Evolutionary conservation across 1,140 invertebrate genomes (phyloP).

Genomic region (Mya arenaria): DNA sequence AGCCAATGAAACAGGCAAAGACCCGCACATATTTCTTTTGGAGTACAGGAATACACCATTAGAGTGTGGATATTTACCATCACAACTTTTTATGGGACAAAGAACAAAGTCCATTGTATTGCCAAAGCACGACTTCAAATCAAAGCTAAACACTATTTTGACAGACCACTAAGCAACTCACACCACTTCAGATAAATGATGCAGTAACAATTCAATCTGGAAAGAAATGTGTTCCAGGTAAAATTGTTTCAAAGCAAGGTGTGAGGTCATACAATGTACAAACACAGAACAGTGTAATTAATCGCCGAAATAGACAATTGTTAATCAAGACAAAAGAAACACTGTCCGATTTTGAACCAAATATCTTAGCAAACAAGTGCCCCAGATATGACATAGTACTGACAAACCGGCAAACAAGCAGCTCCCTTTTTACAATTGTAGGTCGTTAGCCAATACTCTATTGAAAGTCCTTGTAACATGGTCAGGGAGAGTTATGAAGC

Average conservation of each 20-base stretch:
- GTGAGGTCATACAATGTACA: conserved; percentile 7
- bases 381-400: not conserved
- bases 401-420: no score
- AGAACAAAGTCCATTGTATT: not conserved
- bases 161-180: not conserved
- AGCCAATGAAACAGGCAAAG: not conserved
- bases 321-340: not conserved
- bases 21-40: not conserved
- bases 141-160: no score
- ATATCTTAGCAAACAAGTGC: not conserved
- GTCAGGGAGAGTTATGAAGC: not conserved
- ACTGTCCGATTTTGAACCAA: not conserved
- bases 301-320: not conserved
- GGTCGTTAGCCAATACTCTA: not conserved
- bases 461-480: not conserved
- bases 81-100: not conserved
- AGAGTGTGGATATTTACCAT: not conserved
- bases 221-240: not conserved
- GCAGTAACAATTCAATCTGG: not conserved
- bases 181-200: not conserved
- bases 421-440: not conserved
- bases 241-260: conserved; percentile 1
- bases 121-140: no score
- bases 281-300: conserved; percentile 1
- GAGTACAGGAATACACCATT: not conserved